Base-by-base conservation (phyloP, 2,888 invertebrate genomes). In the Helicoverpa assulta region DNA sequence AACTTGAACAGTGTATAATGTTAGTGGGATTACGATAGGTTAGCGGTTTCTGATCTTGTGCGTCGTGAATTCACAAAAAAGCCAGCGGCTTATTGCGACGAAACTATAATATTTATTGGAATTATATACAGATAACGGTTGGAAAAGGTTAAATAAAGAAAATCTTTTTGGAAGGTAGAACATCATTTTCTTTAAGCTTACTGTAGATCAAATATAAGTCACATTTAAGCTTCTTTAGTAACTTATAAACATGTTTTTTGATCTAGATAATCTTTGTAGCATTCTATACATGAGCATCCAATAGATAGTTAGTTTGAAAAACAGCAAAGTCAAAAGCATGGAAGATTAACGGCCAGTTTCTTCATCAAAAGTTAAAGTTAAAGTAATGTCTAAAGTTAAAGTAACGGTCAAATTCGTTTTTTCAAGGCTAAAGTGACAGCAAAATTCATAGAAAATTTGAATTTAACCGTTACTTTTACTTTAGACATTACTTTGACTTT, bases 91-190 rank as follows among this genome's bases (percentile, higher is more conserved):
- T 43, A 43, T 43, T 43, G 14, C 43, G 43, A 43, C 43, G 14
- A 43, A 43, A 14, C 43, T 43, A 43, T 43, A 14, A 43, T 43
- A 43, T 43, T 43, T 43, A 43, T 43, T 43, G 16, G 43, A 43
- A 16, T 43, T 43, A 43, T 43, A 21, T 52, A 21, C 51, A 52
- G 10, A 52, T 54, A 54, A 16, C 7, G 26, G 16, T 43, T 43
- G 16, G 51, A 55, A 70, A 51, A 59, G 10, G 16, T 21, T 29
- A 19, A n/a, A 60, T 67, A 56, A 47, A 60, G 21, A 55, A 47
- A n/a, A 73, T 12, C 18, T 53, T 65, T 54, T 66, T 29, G 37
- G 12, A 54, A 37, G 51, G 33, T 43, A 57, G 8, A 14, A 29
- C 37, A 54, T 40, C 10, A 2, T 18, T 7, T 7, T 26, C 10